A percentile compares a stretch with the other conserved stretches of the same genome.
Conservation (phyloP, 2,113 vertebrate species). For the Laticauda colubrina region DNA sequence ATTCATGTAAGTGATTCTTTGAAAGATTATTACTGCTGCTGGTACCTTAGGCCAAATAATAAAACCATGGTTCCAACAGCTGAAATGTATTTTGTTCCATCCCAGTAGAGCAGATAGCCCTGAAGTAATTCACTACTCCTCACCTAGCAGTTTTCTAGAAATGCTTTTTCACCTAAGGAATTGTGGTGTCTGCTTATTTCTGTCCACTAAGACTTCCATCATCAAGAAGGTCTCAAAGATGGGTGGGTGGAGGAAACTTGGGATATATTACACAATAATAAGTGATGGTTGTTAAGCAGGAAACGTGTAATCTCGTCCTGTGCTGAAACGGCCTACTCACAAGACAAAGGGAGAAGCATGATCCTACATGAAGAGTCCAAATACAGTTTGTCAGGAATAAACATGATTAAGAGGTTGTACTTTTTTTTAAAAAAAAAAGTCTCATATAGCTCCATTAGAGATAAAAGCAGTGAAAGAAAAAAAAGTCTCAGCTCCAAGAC, state of each 20-base stretch:
- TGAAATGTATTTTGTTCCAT: conserved; percentile 48
- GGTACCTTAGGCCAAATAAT: not conserved
- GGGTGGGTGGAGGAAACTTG: not conserved
- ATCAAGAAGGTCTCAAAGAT: not conserved
- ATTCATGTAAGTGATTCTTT: not conserved
- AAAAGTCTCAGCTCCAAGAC: not conserved
- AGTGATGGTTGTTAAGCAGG: not conserved
- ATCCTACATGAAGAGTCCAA: not conserved
- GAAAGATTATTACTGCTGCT: not conserved
- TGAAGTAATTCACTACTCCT: conserved; percentile 52
- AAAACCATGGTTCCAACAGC: too few relatives aligned
- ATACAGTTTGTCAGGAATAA: not conserved
- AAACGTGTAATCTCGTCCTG: not conserved
- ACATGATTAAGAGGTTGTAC: not conserved
- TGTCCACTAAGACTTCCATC: not conserved
- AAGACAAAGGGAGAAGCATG: not conserved
- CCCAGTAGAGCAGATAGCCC: conserved; percentile 40
- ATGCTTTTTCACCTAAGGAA: not conserved
- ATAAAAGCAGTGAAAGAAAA: fast-evolving
- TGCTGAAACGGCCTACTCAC: not conserved
- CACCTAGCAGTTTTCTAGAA: conserved; percentile 27
- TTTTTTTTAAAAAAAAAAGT: not conserved
- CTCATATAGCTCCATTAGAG: not conserved
- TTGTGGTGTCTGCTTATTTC: not conserved
- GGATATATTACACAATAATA: not conserved